Percentiles rank a stretch among this genome's conserved stretches.
Conservation (phyloP, 2,888 invertebrate genomes). For the Mythimna loreyi region DNA sequence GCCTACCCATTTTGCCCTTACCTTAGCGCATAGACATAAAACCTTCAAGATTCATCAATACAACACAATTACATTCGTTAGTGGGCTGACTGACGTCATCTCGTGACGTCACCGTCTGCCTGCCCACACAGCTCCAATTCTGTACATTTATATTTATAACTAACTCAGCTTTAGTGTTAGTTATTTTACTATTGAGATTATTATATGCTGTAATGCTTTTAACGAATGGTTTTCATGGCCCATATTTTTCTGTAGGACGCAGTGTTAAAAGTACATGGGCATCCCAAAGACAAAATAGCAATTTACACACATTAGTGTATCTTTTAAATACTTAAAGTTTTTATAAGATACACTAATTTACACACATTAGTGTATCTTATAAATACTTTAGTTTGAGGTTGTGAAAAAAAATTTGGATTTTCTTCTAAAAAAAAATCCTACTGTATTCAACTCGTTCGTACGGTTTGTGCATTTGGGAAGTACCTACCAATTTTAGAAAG, state of each 20-base stretch:
- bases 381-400: no score
- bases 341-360: no score
- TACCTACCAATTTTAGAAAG: no score
- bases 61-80: conserved; percentile 33
- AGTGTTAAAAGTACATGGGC: background rate
- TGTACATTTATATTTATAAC: conserved; percentile 56
- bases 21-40: conserved; percentile 8
- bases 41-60: conserved; percentile 44
- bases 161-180: conserved; percentile 20
- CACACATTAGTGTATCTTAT: background rate
- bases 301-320: background rate
- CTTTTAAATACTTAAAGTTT: no score
- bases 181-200: conserved; percentile 27
- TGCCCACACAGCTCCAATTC: conserved; percentile 47
- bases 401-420: no score
- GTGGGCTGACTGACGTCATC: conserved; percentile 49
- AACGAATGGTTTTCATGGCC: background rate
- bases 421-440: no score
- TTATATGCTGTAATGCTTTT: conserved; percentile 3
- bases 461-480: no score
- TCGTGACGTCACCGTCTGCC: conserved; percentile 52
- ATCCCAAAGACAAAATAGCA: background rate
- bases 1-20: background rate
- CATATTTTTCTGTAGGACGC: background rate
- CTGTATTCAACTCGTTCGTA: no score